A percentile compares a stretch with the other conserved stretches of the same genome.
phyloP scores from a whole-genome alignment of 2,888 invertebrate species.

The Rhamphomyia laevipes region DNA sequence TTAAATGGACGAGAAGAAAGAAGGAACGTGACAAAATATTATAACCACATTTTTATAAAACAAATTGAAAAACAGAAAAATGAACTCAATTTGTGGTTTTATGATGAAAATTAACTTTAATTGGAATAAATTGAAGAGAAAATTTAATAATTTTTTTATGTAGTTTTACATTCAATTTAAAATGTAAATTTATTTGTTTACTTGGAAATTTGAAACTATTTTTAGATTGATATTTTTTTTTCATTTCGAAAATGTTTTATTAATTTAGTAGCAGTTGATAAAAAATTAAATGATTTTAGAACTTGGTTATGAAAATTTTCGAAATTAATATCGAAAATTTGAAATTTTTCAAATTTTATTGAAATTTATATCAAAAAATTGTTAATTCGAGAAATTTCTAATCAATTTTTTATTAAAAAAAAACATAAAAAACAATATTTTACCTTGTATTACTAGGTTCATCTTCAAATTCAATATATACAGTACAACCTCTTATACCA shows the following conservation, averaged over 20 bases:
- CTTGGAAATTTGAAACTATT: not conserved
- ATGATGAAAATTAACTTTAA: not conserved
- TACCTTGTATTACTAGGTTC: constrained; percentile 46
- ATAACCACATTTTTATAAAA: too few species aligned
- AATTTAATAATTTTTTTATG: too few species aligned
- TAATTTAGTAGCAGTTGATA: too few species aligned
- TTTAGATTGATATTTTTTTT: not conserved
- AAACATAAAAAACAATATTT: constrained; percentile 9
- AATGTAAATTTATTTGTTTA: too few species aligned
- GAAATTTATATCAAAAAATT: too few species aligned
- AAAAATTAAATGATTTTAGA: too few species aligned
- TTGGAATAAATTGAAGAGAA: constrained; percentile 1
- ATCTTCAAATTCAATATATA: constrained; percentile 72
- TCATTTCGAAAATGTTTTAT: not conserved
- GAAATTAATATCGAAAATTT: constrained; percentile 1
- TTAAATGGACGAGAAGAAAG: too few species aligned
- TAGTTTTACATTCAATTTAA: too few species aligned
- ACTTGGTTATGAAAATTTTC: constrained; percentile 5
- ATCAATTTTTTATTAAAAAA: not conserved
- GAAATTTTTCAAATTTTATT: not conserved
- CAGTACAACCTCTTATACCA: constrained; percentile 76
- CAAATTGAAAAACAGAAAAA: too few species aligned
- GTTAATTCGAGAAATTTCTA: too few species aligned
- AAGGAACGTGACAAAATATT: too few species aligned
- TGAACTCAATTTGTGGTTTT: too few species aligned